A percentile compares a stretch with the other conserved stretches of the same genome.
phyloP scores from a whole-genome alignment of 1,140 invertebrate species.

The Cherax destructor region DNA sequence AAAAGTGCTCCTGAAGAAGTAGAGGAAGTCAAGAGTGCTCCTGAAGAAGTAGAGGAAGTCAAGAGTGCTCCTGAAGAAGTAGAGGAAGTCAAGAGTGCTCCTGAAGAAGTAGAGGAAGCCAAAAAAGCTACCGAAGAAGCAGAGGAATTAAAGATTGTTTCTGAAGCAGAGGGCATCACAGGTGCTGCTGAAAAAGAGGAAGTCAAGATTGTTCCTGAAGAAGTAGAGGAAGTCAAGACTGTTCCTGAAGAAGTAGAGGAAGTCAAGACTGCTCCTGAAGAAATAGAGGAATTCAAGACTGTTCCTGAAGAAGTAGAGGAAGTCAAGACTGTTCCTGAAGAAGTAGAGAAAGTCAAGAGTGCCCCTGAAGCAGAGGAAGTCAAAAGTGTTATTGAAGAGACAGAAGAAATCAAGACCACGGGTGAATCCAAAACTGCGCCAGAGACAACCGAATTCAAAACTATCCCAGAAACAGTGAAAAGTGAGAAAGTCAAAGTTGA shows the following conservation, averaged over 20 bases:
- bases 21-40: neutral
- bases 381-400: neutral
- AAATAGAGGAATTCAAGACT: too few species aligned
- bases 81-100: neutral
- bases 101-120: neutral
- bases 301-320: neutral
- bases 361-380: neutral
- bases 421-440: too few species aligned
- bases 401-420: too few species aligned
- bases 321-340: neutral
- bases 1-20: constrained; percentile 13
- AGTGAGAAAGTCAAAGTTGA: neutral
- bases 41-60: neutral
- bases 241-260: too few species aligned
- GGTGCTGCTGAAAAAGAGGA: neutral
- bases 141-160: neutral
- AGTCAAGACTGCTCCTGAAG: too few species aligned
- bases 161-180: too few species aligned
- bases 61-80: neutral
- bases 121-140: neutral
- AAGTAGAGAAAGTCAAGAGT: neutral
- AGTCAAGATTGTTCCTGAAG: neutral
- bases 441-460: neutral
- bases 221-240: too few species aligned
- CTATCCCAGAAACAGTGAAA: neutral